Conservation (phyloP, 2,113 vertebrate species). For the Ictalurus furcatus region DNA sequence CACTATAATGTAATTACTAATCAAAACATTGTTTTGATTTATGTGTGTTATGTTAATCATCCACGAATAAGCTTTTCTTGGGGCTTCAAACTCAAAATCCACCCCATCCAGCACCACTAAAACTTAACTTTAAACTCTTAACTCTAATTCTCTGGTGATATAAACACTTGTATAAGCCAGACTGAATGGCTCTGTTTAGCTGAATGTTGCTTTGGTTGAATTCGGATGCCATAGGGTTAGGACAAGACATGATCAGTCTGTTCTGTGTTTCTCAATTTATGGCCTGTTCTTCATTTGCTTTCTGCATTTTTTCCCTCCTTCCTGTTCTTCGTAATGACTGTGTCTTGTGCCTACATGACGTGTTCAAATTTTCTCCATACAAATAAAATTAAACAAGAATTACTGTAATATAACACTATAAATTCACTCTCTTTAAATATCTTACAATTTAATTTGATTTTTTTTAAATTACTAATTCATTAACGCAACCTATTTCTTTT, state of each 20-base stretch:
- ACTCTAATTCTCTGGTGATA: not conserved
- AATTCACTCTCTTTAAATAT: not conserved
- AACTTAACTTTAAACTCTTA: not conserved
- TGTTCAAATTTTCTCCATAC: not conserved
- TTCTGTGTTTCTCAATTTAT: not conserved
- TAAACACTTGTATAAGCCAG: not conserved
- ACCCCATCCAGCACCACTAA: too few relatives aligned
- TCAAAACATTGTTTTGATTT: not conserved
- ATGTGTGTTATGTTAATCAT: not conserved
- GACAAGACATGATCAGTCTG: not conserved
- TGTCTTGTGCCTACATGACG: not conserved
- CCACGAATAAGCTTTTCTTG: not conserved
- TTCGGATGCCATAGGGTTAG: not conserved
- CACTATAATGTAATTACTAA: not conserved
- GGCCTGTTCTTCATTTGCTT: not conserved
- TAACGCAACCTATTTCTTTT: not conserved
- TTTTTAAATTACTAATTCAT: not conserved
- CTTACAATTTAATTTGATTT: not conserved
- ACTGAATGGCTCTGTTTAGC: slow-evolving; percentile 12
- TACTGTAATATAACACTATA: not conserved
- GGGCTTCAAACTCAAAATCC: not conserved
- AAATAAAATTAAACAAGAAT: not conserved
- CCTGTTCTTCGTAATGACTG: not conserved
- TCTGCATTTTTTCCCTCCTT: not conserved
- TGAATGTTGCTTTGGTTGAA: not conserved